A percentile compares a stretch with the other conserved stretches of the same genome.
Evolutionary conservation across 2,797 vertebrate species (phyloP).

Genomic region (Hippoglossus hippoglossus): DNA sequence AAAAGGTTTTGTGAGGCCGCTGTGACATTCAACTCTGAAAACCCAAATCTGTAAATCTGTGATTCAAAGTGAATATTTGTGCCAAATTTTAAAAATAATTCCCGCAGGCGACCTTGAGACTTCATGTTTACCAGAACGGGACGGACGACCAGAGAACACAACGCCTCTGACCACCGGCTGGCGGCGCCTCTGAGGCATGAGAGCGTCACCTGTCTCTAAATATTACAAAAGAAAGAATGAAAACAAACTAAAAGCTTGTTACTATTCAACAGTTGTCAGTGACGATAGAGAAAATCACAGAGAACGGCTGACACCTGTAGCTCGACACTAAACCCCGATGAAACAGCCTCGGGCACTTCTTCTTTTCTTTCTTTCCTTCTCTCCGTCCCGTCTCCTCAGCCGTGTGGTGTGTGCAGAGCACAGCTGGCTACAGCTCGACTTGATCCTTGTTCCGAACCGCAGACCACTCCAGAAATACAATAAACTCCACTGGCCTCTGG

Average conservation of each 20-base stretch:
- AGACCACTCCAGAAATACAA: conserved; percentile 20
- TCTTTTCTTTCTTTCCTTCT: neutral
- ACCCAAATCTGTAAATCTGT: too few relatives aligned
- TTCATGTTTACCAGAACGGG: too few relatives aligned
- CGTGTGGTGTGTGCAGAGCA: neutral
- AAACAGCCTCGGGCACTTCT: conserved; percentile 12
- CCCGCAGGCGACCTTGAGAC: too few relatives aligned
- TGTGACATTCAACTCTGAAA: too few relatives aligned
- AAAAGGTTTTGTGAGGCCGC: too few relatives aligned
- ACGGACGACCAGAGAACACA: too few relatives aligned
- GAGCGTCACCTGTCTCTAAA: too few relatives aligned
- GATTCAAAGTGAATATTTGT: too few relatives aligned
- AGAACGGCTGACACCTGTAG: conserved; percentile 5
- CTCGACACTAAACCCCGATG: neutral
- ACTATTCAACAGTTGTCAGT: neutral
- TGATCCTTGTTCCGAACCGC: conserved; percentile 28
- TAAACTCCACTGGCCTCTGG: conserved; percentile 7
- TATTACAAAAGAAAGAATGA: neutral
- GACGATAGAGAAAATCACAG: conserved; percentile 3
- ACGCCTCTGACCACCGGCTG: too few relatives aligned
- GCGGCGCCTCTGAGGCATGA: too few relatives aligned
- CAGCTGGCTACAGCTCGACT: conserved; percentile 4
- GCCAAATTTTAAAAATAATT: too few relatives aligned
- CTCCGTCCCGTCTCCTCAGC: neutral
- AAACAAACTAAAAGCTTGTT: neutral